Evolutionary conservation across 2,113 vertebrate genomes (phyloP).

Genomic region (Chaetops frenatus): DNA sequence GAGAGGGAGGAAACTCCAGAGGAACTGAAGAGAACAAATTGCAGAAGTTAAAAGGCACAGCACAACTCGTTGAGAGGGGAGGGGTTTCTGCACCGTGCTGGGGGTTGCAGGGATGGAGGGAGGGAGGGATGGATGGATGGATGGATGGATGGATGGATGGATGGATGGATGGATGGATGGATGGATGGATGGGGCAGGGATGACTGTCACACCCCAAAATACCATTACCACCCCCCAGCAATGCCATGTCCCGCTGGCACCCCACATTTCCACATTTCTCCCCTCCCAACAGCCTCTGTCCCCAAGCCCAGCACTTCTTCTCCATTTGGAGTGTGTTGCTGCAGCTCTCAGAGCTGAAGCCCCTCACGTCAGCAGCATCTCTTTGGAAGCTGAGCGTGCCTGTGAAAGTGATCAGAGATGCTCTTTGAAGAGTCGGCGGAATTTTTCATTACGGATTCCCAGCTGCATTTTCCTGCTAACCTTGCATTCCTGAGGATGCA

Average conservation of each 20-base stretch:
- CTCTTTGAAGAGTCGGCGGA: slow-evolving; percentile 51
- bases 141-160: not conserved
- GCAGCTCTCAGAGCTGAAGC: not conserved
- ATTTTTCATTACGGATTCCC: slow-evolving; percentile 19
- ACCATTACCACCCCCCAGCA: fast-evolving
- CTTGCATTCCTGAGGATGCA: slow-evolving; percentile 47
- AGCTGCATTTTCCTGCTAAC: slow-evolving; percentile 58
- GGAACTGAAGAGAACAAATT: not conserved
- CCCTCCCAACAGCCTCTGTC: not conserved
- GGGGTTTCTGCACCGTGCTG: fast-evolving
- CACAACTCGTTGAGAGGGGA: not conserved
- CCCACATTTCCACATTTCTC: not conserved
- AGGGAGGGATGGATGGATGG: not conserved
- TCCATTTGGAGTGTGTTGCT: not conserved
- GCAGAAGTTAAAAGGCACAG: not conserved
- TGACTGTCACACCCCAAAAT: not conserved
- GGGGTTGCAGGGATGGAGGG: not conserved
- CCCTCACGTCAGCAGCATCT: not conserved
- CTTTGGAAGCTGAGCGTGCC: not conserved
- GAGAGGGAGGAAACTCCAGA: not conserved
- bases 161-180: not conserved
- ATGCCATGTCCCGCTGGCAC: not conserved
- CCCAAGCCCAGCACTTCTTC: not conserved
- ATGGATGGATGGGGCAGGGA: not conserved
- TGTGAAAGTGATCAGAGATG: slow-evolving; percentile 34